Evolutionary conservation across 1,140 invertebrate genomes (phyloP), one percentile per base, ranked within the genome.

Genomic region (Tenebrio molitor): DNA sequence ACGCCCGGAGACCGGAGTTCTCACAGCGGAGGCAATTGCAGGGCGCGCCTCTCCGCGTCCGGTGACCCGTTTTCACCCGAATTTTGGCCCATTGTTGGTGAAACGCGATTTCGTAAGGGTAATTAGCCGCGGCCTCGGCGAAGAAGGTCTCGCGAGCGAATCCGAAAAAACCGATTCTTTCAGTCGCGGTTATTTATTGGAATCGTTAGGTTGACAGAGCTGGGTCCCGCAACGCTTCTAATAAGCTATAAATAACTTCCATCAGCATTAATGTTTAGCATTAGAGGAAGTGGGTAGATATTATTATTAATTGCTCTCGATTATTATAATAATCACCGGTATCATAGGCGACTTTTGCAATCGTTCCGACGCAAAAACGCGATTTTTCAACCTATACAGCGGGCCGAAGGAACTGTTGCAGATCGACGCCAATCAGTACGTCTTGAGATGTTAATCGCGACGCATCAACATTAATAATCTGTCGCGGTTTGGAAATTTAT

Each of bases 391-490:
- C 29, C 29, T n/a, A n/a, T n/a, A 33, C 29, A 33, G 10, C 44
- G 12, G 8, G 14, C 16, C 15, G 44, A 50, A 8, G 16, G 10
- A 23, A 50, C n/a, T 50, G 10, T 8, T 50, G 10, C 4, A 50
- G 10, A 33, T 33, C 10, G 29, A 33, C 4, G 29, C 10, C 29
- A 5, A 33, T 33, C 29, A 5, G 29, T 33, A n/a, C n/a, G n/a
- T n/a, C n/a, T 33, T 10, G 4, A 33, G 29, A 33, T 33, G 29
- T 33, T 33, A 33, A 33, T 33, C 29, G 29, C 10, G 29, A 29
- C 50, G 50, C 50, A 58, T 58, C 50, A 29, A 58, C 50, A 58
- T 58, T 58, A 58, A 58, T 58, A 58, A 58, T 29, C 50, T 58
- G 50, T 58, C 50, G 29, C 50, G 50, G 15, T 29, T 29, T n/a